These are phyloP conservation scores for Cremastinae sp. DNA, from an alignment of 2,888 invertebrate species.

Conservation along the genomic window DNA sequence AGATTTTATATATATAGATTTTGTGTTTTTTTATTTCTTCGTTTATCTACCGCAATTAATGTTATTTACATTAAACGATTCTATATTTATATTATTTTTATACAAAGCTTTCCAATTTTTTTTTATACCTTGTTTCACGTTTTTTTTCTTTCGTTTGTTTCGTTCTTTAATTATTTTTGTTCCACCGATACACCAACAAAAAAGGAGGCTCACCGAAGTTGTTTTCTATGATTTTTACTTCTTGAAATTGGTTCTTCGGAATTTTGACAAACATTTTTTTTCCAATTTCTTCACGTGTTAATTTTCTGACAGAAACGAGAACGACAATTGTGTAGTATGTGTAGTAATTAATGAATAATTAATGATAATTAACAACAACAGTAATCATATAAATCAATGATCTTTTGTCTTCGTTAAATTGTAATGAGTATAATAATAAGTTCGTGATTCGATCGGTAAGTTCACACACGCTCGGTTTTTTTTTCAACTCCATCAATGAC, in stretches of 20 bases:
- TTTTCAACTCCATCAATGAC: slow-evolving; percentile 61
- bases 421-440: slow-evolving; percentile 63
- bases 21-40: slow-evolving; percentile 58
- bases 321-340: slow-evolving; percentile 49
- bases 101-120: slow-evolving; percentile 66
- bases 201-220: slow-evolving; percentile 44
- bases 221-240: slow-evolving; percentile 27
- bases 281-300: neutral
- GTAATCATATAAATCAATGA: slow-evolving; percentile 59
- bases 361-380: slow-evolving; percentile 60
- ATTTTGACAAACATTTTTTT: neutral
- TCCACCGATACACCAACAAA: slow-evolving; percentile 49
- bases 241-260: slow-evolving; percentile 17
- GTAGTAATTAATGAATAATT: slow-evolving; percentile 58
- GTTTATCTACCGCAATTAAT: slow-evolving; percentile 68
- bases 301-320: slow-evolving; percentile 51
- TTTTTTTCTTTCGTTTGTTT: slow-evolving; percentile 36
- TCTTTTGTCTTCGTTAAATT: slow-evolving; percentile 40
- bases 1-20: slow-evolving; percentile 41
- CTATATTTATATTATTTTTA: slow-evolving; percentile 71
- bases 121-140: slow-evolving; percentile 13
- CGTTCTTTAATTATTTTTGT: slow-evolving; percentile 8
- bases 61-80: slow-evolving; percentile 71
- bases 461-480: slow-evolving; percentile 56
- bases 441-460: slow-evolving; percentile 68